Evolutionary conservation across 2,113 vertebrate species (phyloP).

Genomic region (Ancistrus triradiatus): DNA sequence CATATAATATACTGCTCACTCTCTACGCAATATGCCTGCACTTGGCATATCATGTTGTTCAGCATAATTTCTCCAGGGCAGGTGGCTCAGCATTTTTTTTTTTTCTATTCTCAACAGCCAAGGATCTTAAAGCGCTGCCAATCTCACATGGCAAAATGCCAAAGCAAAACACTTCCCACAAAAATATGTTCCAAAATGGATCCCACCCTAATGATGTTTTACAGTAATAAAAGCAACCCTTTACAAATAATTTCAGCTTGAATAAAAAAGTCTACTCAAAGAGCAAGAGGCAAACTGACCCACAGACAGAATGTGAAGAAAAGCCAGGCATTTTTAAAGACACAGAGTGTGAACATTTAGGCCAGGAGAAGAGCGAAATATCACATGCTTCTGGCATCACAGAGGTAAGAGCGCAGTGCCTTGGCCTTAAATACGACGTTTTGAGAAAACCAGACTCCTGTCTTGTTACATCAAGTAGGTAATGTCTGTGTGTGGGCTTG

Average conservation of each 20-base stretch:
- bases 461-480: neutral
- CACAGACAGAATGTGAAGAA: conserved; percentile 8
- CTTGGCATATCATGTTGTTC: too few species aligned
- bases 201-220: neutral
- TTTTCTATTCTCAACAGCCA: neutral
- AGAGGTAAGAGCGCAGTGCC: conserved; percentile 25
- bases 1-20: neutral
- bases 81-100: conserved; percentile 19
- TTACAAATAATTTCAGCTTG: neutral
- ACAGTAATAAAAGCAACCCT: neutral
- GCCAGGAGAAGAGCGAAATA: conserved; percentile 6
- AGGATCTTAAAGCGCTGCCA: neutral
- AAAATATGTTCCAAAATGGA: neutral
- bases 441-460: neutral
- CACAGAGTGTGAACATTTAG: conserved; percentile 21
- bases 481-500: neutral
- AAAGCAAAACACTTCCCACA: neutral
- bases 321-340: conserved; percentile 10
- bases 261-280: conserved; percentile 29
- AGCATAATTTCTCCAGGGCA: neutral
- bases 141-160: neutral
- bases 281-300: conserved; percentile 22
- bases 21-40: conserved; percentile 4
- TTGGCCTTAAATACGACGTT: neutral
- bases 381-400: neutral